Conservation (phyloP, 2,888 invertebrate species). For the Biston betularia region DNA sequence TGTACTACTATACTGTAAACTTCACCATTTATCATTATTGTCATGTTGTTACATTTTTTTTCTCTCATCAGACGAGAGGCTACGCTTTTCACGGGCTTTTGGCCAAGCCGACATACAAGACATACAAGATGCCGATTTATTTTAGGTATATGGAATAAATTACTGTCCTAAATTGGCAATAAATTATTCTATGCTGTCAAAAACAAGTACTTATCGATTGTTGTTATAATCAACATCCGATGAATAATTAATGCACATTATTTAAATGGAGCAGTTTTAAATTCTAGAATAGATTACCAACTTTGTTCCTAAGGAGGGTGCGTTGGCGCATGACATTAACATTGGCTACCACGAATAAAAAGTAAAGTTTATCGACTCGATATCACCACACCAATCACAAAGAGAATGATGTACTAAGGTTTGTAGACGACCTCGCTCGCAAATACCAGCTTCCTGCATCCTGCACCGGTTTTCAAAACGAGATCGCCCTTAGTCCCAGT, state of each 20-base stretch:
- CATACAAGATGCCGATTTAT: no score
- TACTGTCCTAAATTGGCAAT: no score
- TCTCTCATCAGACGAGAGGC: no score
- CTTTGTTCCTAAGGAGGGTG: constrained; percentile 31
- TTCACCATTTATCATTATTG: no score
- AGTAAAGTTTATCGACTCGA: constrained; percentile 37
- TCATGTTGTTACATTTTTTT: no score
- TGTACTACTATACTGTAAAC: no score
- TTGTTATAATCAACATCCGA: background rate
- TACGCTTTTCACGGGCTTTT: no score
- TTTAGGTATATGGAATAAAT: no score
- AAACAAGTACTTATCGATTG: background rate
- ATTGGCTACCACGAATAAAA: constrained; percentile 33
- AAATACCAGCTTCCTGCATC: constrained; percentile 71
- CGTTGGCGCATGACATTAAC: constrained; percentile 44
- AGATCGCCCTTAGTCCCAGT: constrained; percentile 64
- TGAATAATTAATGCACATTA: background rate
- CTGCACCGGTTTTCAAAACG: constrained; percentile 69
- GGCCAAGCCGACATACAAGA: no score
- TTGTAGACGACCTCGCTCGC: constrained; percentile 61
- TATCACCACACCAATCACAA: constrained; percentile 37
- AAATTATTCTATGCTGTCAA: background rate
- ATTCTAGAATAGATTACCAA: constrained; percentile 28
- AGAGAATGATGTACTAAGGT: constrained; percentile 58
- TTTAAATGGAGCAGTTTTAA: background rate